Base-by-base conservation (phyloP, 2,888 invertebrate genomes). In the Nebria brevicollis region DNA sequence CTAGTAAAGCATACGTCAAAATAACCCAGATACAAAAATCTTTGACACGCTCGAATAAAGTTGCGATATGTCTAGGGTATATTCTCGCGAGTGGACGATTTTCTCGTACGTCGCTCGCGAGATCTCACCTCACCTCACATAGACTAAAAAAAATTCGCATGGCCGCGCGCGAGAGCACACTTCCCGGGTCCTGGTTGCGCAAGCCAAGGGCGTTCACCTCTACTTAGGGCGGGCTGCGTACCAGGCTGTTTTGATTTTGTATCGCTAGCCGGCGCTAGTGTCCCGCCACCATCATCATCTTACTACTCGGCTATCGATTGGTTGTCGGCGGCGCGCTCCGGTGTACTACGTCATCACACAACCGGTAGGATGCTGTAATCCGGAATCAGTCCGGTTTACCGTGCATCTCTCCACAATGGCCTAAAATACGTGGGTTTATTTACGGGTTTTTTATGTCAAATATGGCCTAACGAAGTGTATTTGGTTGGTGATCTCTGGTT, bases 311-410 rank as follows among this genome's bases (percentile, higher is more conserved):
- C 66, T 81, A 81, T 81, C 81, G 81, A 81, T 81, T 77, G 76
- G 75, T 72, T 73, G 13, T 72, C 75, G 54, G 54, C 54, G 54
- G 54, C 54, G 43, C 81, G 81, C 81, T 77, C 77, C 73, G 81
- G 81, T 72, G 26, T 54, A 13, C 81, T 72, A 76, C 81, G 81
- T 81, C 81, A 81, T 54, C 54, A 54, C 54, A 54, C 54, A 54
- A 54, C 81, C 77, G 81, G 73, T 43, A 54, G 80, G 80, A 80
- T 80, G 80, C 80, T 80, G 80, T 80, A 80, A 80, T 80, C 75
- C 80, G 80, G 80, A 80, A 75, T 80, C 80, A 75, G 75, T 80
- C 80, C 80, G 80, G 80, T 75, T 64, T 79, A 74, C 34, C 74
- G 78, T 74, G 75, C 79, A 75, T 73, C 79, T 72, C 78, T 42